Conservation (phyloP, 2,888 invertebrate genomes). For the Drosophila bunnanda region DNA sequence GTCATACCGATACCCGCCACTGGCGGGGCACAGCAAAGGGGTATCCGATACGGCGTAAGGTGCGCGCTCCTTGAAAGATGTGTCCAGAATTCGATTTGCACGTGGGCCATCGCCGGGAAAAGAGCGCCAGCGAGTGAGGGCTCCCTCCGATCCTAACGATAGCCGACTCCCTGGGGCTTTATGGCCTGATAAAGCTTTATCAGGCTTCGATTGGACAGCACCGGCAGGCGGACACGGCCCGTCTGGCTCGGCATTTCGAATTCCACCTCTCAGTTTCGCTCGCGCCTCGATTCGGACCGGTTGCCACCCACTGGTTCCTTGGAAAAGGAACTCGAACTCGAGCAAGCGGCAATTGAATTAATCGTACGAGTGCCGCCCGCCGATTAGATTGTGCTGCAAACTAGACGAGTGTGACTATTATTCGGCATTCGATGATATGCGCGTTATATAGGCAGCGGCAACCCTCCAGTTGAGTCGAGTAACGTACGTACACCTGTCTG, state of each 20-base stretch:
- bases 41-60: conserved; percentile 13
- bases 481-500: conserved; percentile 44
- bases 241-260: conserved; percentile 40
- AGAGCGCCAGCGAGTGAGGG: neutral
- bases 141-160: neutral
- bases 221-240: neutral
- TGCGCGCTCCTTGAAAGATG: neutral
- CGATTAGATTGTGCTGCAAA: conserved; percentile 27
- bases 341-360: conserved; percentile 40
- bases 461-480: conserved; percentile 1
- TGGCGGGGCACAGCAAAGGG: conserved; percentile 29
- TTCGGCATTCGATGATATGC: conserved; percentile 30
- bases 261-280: conserved; percentile 61
- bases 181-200: conserved; percentile 56
- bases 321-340: conserved; percentile 48
- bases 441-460: conserved; percentile 23
- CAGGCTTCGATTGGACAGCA: conserved; percentile 50
- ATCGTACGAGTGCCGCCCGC: conserved; percentile 7
- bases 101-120: conserved; percentile 25
- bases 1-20: conserved; percentile 37
- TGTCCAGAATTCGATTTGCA: conserved; percentile 31
- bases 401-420: conserved; percentile 21
- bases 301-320: conserved; percentile 17
- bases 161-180: conserved; percentile 9
- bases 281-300: conserved; percentile 56